phyloP scores from a whole-genome alignment of 2,888 invertebrate species.

The Gymnocheta viridis region DNA sequence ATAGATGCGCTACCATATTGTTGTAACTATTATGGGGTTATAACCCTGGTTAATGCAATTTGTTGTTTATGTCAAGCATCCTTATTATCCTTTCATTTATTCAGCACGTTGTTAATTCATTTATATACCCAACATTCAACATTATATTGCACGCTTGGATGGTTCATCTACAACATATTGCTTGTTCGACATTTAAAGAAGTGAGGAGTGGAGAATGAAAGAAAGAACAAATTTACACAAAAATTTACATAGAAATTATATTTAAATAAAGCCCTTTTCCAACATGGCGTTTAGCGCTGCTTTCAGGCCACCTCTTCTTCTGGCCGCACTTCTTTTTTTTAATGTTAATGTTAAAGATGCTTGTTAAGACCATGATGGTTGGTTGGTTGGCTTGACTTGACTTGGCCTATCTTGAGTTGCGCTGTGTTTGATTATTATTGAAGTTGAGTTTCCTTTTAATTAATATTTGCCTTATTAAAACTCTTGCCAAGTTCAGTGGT shows the following conservation, averaged over 20 bases:
- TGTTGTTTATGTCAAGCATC: conserved; percentile 71
- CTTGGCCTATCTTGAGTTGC: conserved; percentile 22
- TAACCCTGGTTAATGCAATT: conserved; percentile 69
- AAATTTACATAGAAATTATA: conserved; percentile 68
- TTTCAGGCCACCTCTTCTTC: not conserved
- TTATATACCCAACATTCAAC: conserved; percentile 72
- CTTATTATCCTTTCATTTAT: conserved; percentile 81
- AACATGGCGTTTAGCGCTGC: conserved; percentile 27
- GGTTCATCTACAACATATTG: conserved; percentile 30
- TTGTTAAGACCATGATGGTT: conserved; percentile 23
- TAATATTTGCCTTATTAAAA: conserved; percentile 70
- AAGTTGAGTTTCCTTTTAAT: conserved; percentile 70
- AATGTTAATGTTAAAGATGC: conserved; percentile 14
- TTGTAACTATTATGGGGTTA: conserved; percentile 54
- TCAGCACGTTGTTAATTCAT: conserved; percentile 79
- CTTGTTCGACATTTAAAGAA: not conserved
- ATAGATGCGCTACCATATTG: conserved; percentile 44
- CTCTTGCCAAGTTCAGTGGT: conserved; percentile 41
- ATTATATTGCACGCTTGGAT: conserved; percentile 47
- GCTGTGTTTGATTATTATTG: conserved; percentile 44
- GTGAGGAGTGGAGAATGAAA: not conserved
- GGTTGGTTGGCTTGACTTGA: no score
- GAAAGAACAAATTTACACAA: conserved; percentile 16
- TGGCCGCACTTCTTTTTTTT: not conserved
- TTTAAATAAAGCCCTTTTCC: conserved; percentile 56